A percentile compares a stretch with the other conserved stretches of the same genome.
These are phyloP conservation scores for Sitta europaea DNA, from an alignment of 2,113 vertebrate genomes.

Conservation along the genomic window DNA sequence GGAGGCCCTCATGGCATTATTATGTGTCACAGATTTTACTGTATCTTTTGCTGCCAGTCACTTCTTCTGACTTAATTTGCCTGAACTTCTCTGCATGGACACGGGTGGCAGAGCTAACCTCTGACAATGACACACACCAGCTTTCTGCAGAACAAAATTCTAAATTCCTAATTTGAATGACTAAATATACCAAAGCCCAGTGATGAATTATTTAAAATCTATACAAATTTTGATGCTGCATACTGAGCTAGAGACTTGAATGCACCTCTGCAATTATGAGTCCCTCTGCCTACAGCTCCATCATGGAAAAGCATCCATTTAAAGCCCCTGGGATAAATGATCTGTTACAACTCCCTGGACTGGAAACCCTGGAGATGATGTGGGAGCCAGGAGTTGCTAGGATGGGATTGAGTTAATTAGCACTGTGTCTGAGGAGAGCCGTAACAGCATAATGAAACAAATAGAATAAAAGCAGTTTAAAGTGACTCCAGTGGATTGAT, in stretches of 20 bases:
- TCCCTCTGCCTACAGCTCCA: background rate
- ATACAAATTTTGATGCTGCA: background rate
- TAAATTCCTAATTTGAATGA: background rate
- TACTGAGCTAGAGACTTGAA: background rate
- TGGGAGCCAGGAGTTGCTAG: background rate
- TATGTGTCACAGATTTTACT: background rate
- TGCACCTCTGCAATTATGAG: background rate
- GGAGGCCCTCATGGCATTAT: background rate
- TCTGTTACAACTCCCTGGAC: background rate
- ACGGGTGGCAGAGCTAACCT: background rate
- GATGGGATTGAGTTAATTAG: conserved; percentile 44
- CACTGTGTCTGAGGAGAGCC: background rate
- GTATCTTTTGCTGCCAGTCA: background rate
- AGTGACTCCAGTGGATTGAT: background rate
- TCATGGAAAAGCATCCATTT: background rate
- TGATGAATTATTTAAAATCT: conserved; percentile 36
- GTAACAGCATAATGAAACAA: conserved; percentile 2
- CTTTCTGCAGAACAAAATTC: background rate
- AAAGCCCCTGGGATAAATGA: background rate
- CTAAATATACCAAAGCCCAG: background rate
- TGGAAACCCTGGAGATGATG: conserved; percentile 23
- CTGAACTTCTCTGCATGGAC: background rate
- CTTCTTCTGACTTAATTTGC: background rate
- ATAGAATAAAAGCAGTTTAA: conserved; percentile 14
- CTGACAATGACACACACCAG: background rate